A percentile compares a stretch with the other conserved stretches of the same genome.
Conservation (phyloP, 92 coral and sea anemone genomes). For the Zoanthus sansibaricus region DNA sequence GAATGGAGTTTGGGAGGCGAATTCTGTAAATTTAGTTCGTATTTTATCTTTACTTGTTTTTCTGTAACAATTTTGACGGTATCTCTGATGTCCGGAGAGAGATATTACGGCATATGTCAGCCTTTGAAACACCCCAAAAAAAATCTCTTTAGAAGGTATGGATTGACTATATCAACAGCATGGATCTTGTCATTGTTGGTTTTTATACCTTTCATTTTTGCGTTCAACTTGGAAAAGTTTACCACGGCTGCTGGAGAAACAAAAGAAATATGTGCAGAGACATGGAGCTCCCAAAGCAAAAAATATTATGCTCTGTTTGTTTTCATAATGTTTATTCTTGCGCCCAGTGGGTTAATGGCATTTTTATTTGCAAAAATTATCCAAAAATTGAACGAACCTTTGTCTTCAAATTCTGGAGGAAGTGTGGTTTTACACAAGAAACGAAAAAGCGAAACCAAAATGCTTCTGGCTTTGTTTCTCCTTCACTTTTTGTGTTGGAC, state of each 20-base stretch:
- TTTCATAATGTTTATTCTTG: slow-evolving; percentile 57
- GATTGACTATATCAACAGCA: slow-evolving; percentile 49
- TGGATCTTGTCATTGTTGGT: slow-evolving; percentile 65
- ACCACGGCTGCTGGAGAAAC: slow-evolving; percentile 46
- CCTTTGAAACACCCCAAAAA: slow-evolving; percentile 63
- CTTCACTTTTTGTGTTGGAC: slow-evolving; percentile 78
- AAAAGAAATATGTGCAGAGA: slow-evolving; percentile 73
- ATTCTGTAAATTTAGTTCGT: slow-evolving; percentile 79
- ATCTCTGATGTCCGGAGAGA: slow-evolving; percentile 66
- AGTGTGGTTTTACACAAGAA: slow-evolving; percentile 81
- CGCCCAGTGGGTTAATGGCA: slow-evolving; percentile 53
- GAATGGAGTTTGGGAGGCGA: slow-evolving; percentile 75
- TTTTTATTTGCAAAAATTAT: slow-evolving; percentile 62
- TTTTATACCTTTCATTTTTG: slow-evolving; percentile 71
- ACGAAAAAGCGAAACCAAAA: slow-evolving; percentile 62
- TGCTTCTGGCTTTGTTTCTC: slow-evolving; percentile 60
- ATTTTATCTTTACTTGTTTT: slow-evolving; percentile 64
- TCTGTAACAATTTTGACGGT: slow-evolving; percentile 69
- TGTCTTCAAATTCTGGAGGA: slow-evolving; percentile 88
- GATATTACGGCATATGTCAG: slow-evolving; percentile 76
- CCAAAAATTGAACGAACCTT: slow-evolving; percentile 67
- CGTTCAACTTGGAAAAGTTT: slow-evolving; percentile 65
- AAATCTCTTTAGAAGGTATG: slow-evolving; percentile 47
- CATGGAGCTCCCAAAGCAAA: slow-evolving; percentile 58
- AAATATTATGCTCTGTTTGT: slow-evolving; percentile 49